Conservation (phyloP, 2,888 invertebrate species). For the Lordiphosa andalusiaca region DNA sequence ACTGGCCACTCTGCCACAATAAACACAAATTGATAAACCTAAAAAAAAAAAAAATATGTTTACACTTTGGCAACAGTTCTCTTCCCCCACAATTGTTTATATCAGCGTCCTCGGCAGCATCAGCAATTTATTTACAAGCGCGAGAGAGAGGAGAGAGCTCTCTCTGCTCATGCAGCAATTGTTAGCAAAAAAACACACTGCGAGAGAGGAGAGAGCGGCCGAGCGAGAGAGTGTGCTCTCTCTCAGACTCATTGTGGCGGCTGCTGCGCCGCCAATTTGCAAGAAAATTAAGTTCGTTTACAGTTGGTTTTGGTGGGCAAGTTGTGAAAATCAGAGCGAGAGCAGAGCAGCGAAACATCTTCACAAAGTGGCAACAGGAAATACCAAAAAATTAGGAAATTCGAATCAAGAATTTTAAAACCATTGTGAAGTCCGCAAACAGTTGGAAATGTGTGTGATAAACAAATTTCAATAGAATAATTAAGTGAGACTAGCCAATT, state of each 20-base stretch:
- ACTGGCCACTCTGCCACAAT: constrained; percentile 24
- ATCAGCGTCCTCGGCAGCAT: constrained; percentile 33
- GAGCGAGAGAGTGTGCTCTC: constrained; percentile 15
- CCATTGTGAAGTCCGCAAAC: background rate
- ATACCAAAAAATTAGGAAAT: constrained; percentile 6
- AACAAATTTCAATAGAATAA: constrained; percentile 19
- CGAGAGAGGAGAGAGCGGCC: background rate
- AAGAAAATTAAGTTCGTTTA: constrained; percentile 72
- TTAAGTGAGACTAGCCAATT: constrained; percentile 39
- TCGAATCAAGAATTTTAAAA: background rate
- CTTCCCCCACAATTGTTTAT: constrained; percentile 23
- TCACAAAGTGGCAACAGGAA: constrained; percentile 21
- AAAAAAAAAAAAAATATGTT: constrained; percentile 21
- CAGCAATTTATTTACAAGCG: constrained; percentile 11
- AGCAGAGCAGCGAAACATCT: constrained; percentile 16
- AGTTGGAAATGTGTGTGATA: constrained; percentile 5
- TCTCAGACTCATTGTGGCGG: constrained; percentile 44
- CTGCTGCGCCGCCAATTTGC: constrained; percentile 69
- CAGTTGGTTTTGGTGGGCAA: constrained; percentile 68
- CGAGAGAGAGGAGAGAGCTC: constrained; percentile 7
- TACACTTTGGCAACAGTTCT: constrained; percentile 19
- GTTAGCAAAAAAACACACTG: background rate
- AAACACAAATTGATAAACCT: constrained; percentile 16
- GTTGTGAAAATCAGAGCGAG: constrained; percentile 61
- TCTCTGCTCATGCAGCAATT: constrained; percentile 1